Percentiles rank a stretch among this genome's conserved stretches.
Conservation (phyloP, 2,113 vertebrate species). For the Istiophorus platypterus region DNA sequence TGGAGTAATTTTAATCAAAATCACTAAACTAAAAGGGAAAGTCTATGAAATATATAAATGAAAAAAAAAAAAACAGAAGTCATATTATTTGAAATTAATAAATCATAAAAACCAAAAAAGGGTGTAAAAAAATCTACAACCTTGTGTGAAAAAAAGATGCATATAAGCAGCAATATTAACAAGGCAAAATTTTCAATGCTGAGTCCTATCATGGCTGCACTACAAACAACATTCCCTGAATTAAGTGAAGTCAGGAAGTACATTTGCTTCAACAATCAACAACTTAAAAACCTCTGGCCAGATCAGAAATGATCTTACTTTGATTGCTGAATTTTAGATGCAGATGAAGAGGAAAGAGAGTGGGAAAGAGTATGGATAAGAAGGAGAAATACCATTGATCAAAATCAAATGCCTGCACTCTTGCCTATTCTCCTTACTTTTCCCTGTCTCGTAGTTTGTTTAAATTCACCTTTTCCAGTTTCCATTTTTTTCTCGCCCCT, state of each 20-base stretch:
- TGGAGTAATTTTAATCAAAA: not conserved
- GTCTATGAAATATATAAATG: not conserved
- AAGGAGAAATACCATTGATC: not conserved
- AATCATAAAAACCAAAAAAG: not conserved
- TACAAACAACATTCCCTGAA: slow-evolving; percentile 13
- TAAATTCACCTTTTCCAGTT: not conserved
- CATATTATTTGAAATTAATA: not conserved
- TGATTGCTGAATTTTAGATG: slow-evolving; percentile 47
- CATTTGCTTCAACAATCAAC: slow-evolving; percentile 20
- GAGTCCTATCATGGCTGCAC: slow-evolving; percentile 3
- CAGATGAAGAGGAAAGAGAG: slow-evolving; percentile 44
- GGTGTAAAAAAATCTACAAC: not conserved
- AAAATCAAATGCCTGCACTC: slow-evolving; percentile 20
- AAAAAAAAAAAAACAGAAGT: not conserved
- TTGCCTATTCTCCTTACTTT: not conserved
- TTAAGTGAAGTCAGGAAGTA: slow-evolving; percentile 26
- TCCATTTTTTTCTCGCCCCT: not conserved
- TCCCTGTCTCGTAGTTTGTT: not conserved
- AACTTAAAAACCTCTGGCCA: slow-evolving; percentile 39
- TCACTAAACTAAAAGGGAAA: not conserved
- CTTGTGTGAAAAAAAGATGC: not conserved
- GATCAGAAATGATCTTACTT: slow-evolving; percentile 38
- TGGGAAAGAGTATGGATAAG: not conserved
- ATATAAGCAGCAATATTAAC: not conserved
- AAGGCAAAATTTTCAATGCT: not conserved